A percentile compares a stretch with the other conserved stretches of the same genome.
Conservation (phyloP, 2,797 vertebrate species). For the Benthosema pterotum region DNA sequence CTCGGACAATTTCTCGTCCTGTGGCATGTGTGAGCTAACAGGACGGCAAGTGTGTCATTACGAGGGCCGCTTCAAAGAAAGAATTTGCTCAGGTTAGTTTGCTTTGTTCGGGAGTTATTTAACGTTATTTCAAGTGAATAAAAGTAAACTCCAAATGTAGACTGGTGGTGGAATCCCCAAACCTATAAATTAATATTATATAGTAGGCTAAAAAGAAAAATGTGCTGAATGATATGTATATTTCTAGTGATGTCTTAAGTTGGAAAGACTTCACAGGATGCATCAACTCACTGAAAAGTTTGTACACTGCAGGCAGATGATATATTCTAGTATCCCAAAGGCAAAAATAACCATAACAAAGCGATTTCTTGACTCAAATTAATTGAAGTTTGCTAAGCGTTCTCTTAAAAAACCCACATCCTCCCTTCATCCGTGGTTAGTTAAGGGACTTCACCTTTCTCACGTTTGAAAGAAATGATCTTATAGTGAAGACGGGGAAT, state of each 20-base stretch:
- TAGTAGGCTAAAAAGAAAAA: too few species aligned
- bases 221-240: too few species aligned
- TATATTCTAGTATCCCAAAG: slow-evolving; percentile 42
- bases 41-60: too few species aligned
- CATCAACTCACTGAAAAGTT: not conserved
- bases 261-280: not conserved
- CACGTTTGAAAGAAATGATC: slow-evolving; percentile 20
- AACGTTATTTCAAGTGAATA: too few species aligned
- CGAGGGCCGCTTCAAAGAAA: too few species aligned
- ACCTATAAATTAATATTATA: too few species aligned
- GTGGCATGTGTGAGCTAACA: too few species aligned
- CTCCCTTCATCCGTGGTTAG: slow-evolving; percentile 15
- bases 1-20: not conserved
- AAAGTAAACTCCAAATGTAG: too few species aligned
- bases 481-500: slow-evolving; percentile 15
- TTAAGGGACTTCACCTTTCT: slow-evolving; percentile 15
- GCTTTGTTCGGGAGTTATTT: too few species aligned
- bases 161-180: too few species aligned
- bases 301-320: not conserved
- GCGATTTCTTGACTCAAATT: slow-evolving; percentile 13
- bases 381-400: slow-evolving; percentile 10
- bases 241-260: not conserved
- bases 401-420: slow-evolving; percentile 45
- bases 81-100: too few species aligned
- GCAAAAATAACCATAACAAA: slow-evolving; percentile 24